A percentile compares a stretch with the other conserved stretches of the same genome.
Conservation (phyloP, 2,888 invertebrate species). For the Thalpophila matura region DNA sequence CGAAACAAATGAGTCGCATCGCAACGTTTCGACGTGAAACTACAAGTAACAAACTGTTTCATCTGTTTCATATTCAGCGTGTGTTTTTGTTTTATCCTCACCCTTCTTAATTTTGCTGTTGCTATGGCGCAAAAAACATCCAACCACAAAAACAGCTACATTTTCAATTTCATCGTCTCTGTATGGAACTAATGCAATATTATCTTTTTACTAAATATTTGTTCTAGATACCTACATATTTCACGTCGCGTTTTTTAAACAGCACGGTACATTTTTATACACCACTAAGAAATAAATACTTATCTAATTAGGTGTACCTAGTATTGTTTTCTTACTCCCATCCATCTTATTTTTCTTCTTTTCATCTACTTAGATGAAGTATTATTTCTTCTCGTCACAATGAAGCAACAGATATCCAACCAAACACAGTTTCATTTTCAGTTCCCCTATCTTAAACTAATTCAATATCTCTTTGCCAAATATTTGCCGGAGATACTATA, state of each 20-base stretch:
- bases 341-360: no score
- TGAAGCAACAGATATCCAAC: neutral
- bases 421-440: conserved; percentile 2
- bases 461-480: conserved; percentile 31
- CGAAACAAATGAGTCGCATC: neutral
- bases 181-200: conserved; percentile 24
- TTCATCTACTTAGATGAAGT: no score
- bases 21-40: neutral
- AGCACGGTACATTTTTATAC: no score
- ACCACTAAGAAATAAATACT: no score
- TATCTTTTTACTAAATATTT: conserved; percentile 42
- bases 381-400: no score
- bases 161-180: conserved; percentile 6
- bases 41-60: conserved; percentile 5
- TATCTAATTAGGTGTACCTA: no score
- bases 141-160: neutral
- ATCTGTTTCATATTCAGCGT: conserved; percentile 1
- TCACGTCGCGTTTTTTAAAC: conserved; percentile 23
- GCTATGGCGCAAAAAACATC: neutral
- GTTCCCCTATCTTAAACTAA: conserved; percentile 11
- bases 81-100: neutral
- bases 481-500: conserved; percentile 37
- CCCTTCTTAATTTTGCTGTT: conserved; percentile 5
- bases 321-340: no score
- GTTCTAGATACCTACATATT: conserved; percentile 31